Conservation (phyloP, 2,113 vertebrate genomes). For the Rhadina sibilatrix region DNA sequence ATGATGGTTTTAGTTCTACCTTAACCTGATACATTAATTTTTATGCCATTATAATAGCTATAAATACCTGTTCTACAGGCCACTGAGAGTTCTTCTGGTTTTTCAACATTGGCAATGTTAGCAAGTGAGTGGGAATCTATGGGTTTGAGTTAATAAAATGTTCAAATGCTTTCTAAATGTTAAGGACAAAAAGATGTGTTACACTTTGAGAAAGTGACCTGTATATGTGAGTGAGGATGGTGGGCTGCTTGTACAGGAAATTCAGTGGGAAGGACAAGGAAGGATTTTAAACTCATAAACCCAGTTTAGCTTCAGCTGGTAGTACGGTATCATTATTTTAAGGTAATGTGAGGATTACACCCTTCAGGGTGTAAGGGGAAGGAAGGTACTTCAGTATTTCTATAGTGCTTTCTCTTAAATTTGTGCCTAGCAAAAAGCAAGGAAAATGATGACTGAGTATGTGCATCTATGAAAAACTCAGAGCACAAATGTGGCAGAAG, state of each 20-base stretch:
- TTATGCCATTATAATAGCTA: not conserved
- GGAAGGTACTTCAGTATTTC: not conserved
- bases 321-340: not conserved
- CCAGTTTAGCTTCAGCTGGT: not conserved
- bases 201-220: not conserved
- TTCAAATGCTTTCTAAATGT: not conserved
- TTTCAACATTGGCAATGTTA: not conserved
- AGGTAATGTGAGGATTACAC: not conserved
- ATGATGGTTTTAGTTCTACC: not conserved
- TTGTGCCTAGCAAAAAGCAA: not conserved
- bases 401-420: not conserved
- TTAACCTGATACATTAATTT: not conserved
- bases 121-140: not conserved
- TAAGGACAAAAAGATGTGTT: not conserved
- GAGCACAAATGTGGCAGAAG: not conserved
- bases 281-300: not conserved
- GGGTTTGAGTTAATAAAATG: not conserved
- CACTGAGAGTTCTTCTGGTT: not conserved
- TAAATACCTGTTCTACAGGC: not conserved
- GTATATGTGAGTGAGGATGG: not conserved
- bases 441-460: not conserved
- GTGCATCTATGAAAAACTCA: not conserved
- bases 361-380: not conserved
- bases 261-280: not conserved
- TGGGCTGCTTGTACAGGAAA: not conserved